phyloP scores from a whole-genome alignment of 2,888 invertebrate genomes.

The Ceratothoa steindachneri region DNA sequence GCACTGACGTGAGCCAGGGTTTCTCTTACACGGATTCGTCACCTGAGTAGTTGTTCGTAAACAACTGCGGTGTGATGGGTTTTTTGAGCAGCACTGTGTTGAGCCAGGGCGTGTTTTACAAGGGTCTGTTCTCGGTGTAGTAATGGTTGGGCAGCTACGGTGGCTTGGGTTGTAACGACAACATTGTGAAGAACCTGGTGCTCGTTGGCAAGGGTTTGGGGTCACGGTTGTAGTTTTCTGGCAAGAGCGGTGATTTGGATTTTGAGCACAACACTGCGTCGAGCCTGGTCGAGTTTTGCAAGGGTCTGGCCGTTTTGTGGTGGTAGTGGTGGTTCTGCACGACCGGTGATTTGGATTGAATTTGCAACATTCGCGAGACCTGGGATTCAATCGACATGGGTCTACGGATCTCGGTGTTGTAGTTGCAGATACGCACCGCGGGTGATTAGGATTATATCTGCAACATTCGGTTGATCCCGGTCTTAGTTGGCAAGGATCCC shows the following conservation, averaged over 20 bases:
- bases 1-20: too few species aligned
- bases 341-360: conserved; percentile 18
- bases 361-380: conserved; percentile 21
- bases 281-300: conserved; percentile 25
- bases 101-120: too few species aligned
- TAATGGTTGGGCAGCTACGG: conserved; percentile 13
- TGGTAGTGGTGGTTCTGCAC: conserved; percentile 6
- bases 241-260: conserved; percentile 21
- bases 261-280: conserved; percentile 21
- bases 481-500: background rate
- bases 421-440: background rate
- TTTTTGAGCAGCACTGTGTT: too few species aligned
- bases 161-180: conserved; percentile 23
- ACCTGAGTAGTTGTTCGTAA: conserved; percentile 3
- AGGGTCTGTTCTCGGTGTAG: too few species aligned
- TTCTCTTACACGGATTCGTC: conserved; percentile 20
- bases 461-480: background rate
- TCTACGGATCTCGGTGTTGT: background rate
- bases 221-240: conserved; percentile 24
- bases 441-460: background rate
- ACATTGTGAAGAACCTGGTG: conserved; percentile 21
- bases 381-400: conserved; percentile 15
- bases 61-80: too few species aligned
- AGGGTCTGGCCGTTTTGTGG: conserved; percentile 22
- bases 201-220: background rate